phyloP scores from a whole-genome alignment of 2,113 vertebrate genomes.

The Halcyon senegalensis region DNA sequence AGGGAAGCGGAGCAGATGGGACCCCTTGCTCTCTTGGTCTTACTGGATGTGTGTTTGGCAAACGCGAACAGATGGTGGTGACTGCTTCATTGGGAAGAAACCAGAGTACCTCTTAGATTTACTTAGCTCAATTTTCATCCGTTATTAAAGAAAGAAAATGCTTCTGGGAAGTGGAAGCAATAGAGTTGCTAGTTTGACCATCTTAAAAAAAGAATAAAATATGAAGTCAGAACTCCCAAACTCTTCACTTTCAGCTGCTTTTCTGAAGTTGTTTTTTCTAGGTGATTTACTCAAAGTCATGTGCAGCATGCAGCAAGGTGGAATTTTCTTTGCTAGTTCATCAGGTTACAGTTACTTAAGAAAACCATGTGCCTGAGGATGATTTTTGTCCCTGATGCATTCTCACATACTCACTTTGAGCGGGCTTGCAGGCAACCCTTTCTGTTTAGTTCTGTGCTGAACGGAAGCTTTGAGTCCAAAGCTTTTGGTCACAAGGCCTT shows the following conservation, averaged over 20 bases:
- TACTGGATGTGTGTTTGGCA: conserved; percentile 8
- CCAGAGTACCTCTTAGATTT: not conserved
- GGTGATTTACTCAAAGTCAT: not conserved
- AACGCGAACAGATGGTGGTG: conserved; percentile 13
- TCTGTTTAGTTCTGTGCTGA: not conserved
- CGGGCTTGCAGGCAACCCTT: not conserved
- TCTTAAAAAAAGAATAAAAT: not conserved
- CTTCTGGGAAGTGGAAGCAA: not conserved
- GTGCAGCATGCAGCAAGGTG: not conserved
- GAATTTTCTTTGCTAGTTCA: not conserved
- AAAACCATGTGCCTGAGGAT: not conserved
- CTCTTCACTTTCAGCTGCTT: not conserved
- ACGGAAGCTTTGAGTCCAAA: not conserved
- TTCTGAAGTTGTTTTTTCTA: not conserved
- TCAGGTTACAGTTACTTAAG: not conserved
- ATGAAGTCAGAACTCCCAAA: not conserved
- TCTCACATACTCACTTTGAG: not conserved
- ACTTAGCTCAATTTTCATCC: not conserved
- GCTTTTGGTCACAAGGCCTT: not conserved
- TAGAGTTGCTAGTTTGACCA: not conserved
- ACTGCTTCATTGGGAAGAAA: not conserved
- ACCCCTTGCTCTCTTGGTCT: not conserved
- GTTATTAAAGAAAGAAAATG: not conserved
- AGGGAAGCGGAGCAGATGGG: conserved; percentile 36
- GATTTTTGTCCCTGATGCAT: not conserved